Evolutionary conservation across 2,113 vertebrate genomes (phyloP), one percentile per base, ranked within the genome.

Genomic region (Onychostruthus taczanowskii): DNA sequence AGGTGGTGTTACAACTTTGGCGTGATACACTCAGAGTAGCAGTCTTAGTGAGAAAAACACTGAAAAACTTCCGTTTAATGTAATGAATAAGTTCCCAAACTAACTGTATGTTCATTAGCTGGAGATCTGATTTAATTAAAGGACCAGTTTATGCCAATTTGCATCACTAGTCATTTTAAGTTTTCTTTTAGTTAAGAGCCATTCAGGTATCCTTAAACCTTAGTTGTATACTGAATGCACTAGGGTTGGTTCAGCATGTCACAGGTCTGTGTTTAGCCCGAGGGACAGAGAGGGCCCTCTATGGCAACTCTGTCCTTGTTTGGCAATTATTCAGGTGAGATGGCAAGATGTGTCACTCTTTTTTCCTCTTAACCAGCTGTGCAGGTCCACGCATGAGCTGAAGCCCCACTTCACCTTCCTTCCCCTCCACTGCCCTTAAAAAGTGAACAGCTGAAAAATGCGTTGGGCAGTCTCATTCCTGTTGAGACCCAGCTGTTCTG

Each of bases 161-260:
- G 12, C 31, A 67, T 63, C 2, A 3, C 41, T 73, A 49, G 69
- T 58, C 30, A 41, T 22, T 77, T 59, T 77, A 44, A 68, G 35
- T 9, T 14, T 30, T 59, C 35, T 73, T 74, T 81, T 28, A 47
- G 16, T 61, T 27, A 72, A 52, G 66, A 79, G 9, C 2, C 5
- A 23, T 46, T 61, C 11, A 15, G 20, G 4, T 72, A 16, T 86
- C 28, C 17, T 73, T 83, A 66, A 79, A 62, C 12, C 8, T 66
- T 84, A 47, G 16, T 26, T 3, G 0, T 49, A 13, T 13, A 11
- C 44, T 58, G 49, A 83, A 69, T 35, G 30, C n/a, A 35, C 8
- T 28, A 14, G 14, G 5, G 44, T 52, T 0, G 0, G 80, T 50
- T 33, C 41, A 69, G 8, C 22, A 9, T 17, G 23, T 53, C 0